Evolutionary conservation across 1,140 invertebrate genomes (phyloP), one percentile per base, ranked within the genome.

Genomic region (Eufriesea mexicana): DNA sequence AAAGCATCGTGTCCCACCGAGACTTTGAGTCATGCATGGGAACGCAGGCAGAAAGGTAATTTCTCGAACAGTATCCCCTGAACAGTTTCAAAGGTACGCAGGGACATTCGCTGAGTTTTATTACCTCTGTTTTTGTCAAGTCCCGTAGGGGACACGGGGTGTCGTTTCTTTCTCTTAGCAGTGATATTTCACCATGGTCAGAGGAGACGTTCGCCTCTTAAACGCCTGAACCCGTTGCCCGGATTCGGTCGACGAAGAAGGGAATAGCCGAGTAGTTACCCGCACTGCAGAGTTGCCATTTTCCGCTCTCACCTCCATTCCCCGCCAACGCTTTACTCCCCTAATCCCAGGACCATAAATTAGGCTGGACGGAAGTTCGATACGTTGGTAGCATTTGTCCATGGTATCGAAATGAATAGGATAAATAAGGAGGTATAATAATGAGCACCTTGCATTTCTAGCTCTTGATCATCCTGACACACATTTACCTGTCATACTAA

Each of bases 321-420:
- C 67, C 66, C 79, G 82, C 76, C 85, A 55, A 74, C 88, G 86
- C 90, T 90, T 89, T 86, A 89, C 86, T 91, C 91, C 90, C 89
- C 87, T 92, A 91, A 91, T 91, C 91, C 91, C 90, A 89, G 72
- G 68, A 78, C 90, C 87, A 90, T 93, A 92, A 93, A 93, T 92
- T 91, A 92, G 64, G 64, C 59, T 42, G 66, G 85, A 87, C 85
- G 83, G 83, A 91, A 90, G 87, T 90, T 91, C 91, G 89, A 91
- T 91, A 91, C 91, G 88, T 91, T 90, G 86, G 83, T 88, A 80
- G 88, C 89, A 89, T 91, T 91, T 91, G 87, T 91, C 83, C 87
- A 90, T 72, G 79, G 83, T 86, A 70, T 66, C 84, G 67, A 86
- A 91, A 90, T 88, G 86, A 90, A 91, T 84, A 81, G 79, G 64